Conservation (phyloP, 2,888 invertebrate species). For the Hypomecis atomaria region DNA sequence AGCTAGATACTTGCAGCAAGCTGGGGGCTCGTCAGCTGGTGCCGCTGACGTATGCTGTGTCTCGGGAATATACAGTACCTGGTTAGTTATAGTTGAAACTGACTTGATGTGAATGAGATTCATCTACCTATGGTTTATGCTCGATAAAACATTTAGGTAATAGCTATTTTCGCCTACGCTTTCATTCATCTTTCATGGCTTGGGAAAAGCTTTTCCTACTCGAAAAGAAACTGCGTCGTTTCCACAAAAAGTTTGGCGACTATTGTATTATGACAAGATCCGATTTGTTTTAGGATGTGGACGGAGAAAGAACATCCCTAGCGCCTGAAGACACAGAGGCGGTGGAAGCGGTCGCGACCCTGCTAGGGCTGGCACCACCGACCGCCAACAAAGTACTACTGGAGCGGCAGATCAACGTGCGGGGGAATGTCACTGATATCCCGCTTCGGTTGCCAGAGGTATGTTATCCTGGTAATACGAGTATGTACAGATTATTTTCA, state of each 20-base stretch:
- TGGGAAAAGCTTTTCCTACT: no score
- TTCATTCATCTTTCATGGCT: no score
- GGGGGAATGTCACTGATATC: conserved; percentile 96
- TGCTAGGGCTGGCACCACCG: conserved; percentile 90
- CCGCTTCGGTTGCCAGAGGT: conserved; percentile 94
- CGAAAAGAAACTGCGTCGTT: no score
- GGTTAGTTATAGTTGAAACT: no score
- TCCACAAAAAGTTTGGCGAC: no score
- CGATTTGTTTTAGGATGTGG: conserved; percentile 87
- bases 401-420: conserved; percentile 93
- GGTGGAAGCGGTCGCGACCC: conserved; percentile 89
- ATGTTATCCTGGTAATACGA: no score
- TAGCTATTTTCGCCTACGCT: no score
- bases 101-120: no score
- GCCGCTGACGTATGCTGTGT: conserved; percentile 96
- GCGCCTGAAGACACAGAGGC: conserved; percentile 87
- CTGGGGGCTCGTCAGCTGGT: conserved; percentile 94
- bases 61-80: conserved; percentile 94
- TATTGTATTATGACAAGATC: neutral
- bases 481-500: no score
- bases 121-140: no score
- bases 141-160: no score
- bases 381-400: conserved; percentile 91
- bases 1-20: no score
- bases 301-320: conserved; percentile 93